A percentile compares a stretch with the other conserved stretches of the same genome.
Evolutionary conservation across 2,113 vertebrate genomes (phyloP).

Genomic region (Donacobius atricapilla): DNA sequence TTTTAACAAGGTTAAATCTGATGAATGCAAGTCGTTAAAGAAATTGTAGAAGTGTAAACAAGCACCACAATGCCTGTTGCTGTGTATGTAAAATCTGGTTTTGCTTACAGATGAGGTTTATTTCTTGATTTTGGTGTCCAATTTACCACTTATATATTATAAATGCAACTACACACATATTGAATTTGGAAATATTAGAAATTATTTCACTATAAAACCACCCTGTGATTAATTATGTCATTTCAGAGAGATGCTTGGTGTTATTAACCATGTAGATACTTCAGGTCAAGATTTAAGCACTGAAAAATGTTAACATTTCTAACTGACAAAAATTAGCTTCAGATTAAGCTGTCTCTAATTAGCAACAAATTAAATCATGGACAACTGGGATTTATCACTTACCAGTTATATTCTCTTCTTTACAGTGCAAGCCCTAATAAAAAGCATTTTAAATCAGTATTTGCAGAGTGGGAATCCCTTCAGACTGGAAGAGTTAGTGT

Average conservation of each 20-base stretch:
- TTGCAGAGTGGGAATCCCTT: background rate
- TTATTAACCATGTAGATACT: constrained; percentile 29
- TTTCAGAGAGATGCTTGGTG: constrained; percentile 21
- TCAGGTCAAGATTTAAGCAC: constrained; percentile 18
- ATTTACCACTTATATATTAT: background rate
- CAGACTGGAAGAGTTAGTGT: background rate
- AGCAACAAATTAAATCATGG: constrained; percentile 11
- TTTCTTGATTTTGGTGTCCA: background rate
- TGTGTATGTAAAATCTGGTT: background rate
- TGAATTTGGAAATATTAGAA: constrained; percentile 50
- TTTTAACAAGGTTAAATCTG: constrained; percentile 30
- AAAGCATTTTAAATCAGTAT: background rate
- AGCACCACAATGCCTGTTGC: background rate
- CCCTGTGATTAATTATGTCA: background rate
- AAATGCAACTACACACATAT: background rate
- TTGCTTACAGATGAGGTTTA: background rate
- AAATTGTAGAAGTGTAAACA: background rate
- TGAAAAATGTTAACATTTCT: constrained; percentile 20
- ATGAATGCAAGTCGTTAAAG: background rate
- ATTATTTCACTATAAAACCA: constrained; percentile 27
- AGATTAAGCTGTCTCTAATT: constrained; percentile 20
- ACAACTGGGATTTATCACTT: fast-evolving
- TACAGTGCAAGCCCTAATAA: background rate
- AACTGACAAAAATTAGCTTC: constrained; percentile 26
- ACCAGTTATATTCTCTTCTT: background rate